Percentiles rank a stretch among this genome's conserved stretches.
Evolutionary conservation across 2,888 invertebrate genomes (phyloP).

Genomic region (Drosophila quinaria): DNA sequence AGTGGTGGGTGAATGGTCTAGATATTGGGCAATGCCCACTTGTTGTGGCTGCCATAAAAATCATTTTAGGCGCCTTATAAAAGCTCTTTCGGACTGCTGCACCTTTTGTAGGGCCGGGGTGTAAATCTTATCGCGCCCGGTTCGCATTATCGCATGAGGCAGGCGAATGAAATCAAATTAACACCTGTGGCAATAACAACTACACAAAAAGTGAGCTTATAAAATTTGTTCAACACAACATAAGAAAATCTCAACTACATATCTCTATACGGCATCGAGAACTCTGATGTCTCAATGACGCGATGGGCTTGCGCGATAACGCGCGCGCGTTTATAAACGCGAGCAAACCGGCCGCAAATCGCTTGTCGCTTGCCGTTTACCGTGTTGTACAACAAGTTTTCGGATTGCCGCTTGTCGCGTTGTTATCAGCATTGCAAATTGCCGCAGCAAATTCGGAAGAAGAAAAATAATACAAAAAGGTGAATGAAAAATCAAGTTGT

Average conservation of each 20-base stretch:
- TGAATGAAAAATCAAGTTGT: constrained; percentile 67
- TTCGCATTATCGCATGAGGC: constrained; percentile 56
- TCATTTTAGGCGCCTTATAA: constrained; percentile 49
- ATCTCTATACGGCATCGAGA: constrained; percentile 57
- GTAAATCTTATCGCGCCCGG: constrained; percentile 70
- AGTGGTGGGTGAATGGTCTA: constrained; percentile 27
- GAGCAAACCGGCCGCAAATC: constrained; percentile 46
- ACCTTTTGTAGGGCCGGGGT: constrained; percentile 8
- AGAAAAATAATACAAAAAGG: constrained; percentile 20
- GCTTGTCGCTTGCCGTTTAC: constrained; percentile 4
- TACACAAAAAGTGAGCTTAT: constrained; percentile 25
- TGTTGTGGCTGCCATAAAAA: constrained; percentile 58
- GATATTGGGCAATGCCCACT: constrained; percentile 49
- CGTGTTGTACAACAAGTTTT: constrained; percentile 47
- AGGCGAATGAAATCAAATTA: constrained; percentile 73
- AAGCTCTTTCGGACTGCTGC: constrained; percentile 22
- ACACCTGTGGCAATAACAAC: constrained; percentile 57
- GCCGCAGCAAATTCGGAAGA: constrained; percentile 23
- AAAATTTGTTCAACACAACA: constrained; percentile 18
- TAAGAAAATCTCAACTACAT: constrained; percentile 35
- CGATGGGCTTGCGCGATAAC: constrained; percentile 46
- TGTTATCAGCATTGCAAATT: constrained; percentile 63
- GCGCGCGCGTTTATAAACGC: constrained; percentile 46
- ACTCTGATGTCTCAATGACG: constrained; percentile 69
- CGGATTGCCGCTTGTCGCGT: constrained; percentile 35